Evolutionary conservation across 1,140 invertebrate species (phyloP).

Genomic region (Pygmarrhopalites habei): DNA sequence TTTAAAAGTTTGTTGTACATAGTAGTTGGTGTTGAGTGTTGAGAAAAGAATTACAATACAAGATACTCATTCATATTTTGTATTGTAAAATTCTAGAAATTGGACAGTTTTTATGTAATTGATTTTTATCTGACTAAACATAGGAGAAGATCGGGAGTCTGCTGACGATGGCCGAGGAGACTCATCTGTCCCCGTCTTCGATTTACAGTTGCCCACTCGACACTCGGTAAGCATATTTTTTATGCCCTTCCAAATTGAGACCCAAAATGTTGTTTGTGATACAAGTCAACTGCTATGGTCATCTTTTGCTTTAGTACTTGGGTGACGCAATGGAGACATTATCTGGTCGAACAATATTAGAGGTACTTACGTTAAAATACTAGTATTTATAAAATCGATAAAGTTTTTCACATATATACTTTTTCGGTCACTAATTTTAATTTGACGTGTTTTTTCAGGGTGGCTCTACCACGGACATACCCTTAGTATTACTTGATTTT

Average conservation of each 20-base stretch:
- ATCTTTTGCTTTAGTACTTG: constrained; percentile 51
- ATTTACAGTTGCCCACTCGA: constrained; percentile 27
- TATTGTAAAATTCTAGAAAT: too few relatives aligned
- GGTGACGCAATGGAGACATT: constrained; percentile 57
- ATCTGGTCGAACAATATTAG: constrained; percentile 53
- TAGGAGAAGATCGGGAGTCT: constrained; percentile 2
- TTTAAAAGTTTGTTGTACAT: background rate
- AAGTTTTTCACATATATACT: too few relatives aligned
- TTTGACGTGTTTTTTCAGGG: too few relatives aligned
- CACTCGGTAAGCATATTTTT: constrained; percentile 25
- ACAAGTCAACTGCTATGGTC: background rate
- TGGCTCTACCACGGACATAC: constrained; percentile 47
- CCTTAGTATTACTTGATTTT: constrained; percentile 55
- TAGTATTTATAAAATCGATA: too few relatives aligned
- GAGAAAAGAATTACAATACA: background rate
- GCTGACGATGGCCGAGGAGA: background rate
- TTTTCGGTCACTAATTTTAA: too few relatives aligned
- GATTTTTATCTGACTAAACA: background rate
- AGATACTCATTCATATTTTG: too few relatives aligned
- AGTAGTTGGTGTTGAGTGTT: background rate
- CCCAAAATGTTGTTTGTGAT: background rate
- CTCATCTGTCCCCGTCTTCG: constrained; percentile 9
- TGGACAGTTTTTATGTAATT: too few relatives aligned
- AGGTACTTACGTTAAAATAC: too few relatives aligned
- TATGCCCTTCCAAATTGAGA: background rate